These are phyloP conservation scores for Leptinotarsa undecemlineata DNA, from an alignment of 1,140 invertebrate species.

Conservation along the genomic window DNA sequence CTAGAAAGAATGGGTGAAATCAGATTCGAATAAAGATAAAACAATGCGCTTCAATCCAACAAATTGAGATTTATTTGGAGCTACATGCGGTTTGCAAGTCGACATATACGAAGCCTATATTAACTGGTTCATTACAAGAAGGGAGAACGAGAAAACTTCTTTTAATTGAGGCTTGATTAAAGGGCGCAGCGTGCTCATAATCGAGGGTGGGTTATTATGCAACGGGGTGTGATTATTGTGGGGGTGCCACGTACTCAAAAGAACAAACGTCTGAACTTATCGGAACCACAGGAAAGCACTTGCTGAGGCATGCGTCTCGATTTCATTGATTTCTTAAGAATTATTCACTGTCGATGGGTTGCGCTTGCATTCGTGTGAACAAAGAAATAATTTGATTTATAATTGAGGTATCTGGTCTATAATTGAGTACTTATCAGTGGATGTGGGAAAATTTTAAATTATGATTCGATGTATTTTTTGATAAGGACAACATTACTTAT, in stretches of 20 bases:
- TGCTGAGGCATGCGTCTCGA: not conserved
- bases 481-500: no score
- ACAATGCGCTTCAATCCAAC: conserved; percentile 8
- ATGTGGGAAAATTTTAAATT: no score
- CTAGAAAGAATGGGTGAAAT: no score
- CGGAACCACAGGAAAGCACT: conserved; percentile 31
- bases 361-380: no score
- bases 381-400: no score
- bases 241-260: conserved; percentile 37
- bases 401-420: no score
- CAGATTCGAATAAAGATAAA: not conserved
- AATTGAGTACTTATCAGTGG: no score
- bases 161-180: conserved; percentile 47
- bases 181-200: conserved; percentile 35
- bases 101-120: conserved; percentile 34
- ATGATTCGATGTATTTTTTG: no score
- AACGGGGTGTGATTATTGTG: conserved; percentile 35
- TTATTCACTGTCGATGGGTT: not conserved
- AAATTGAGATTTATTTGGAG: conserved; percentile 23
- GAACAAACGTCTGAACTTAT: conserved; percentile 40
- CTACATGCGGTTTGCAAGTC: conserved; percentile 17
- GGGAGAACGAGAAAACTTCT: conserved; percentile 37
- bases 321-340: conserved; percentile 4
- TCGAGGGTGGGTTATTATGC: conserved; percentile 34
- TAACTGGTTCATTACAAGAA: conserved; percentile 43